These are phyloP conservation scores for Festucalex cinctus DNA, from an alignment of 2,113 vertebrate genomes.

Conservation along the genomic window DNA sequence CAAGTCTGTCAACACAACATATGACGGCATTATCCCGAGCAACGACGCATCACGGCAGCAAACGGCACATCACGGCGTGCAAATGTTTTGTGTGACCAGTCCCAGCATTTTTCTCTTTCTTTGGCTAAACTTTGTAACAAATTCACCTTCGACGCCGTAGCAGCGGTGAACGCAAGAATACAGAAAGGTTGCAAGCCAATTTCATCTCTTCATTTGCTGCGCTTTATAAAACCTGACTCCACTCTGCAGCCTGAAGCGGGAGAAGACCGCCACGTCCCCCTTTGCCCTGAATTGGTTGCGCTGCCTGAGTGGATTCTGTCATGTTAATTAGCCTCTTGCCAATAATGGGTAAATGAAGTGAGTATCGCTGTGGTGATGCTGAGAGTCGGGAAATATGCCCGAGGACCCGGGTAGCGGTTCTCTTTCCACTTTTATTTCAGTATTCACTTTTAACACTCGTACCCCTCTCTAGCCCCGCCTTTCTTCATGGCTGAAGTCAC, in stretches of 20 bases:
- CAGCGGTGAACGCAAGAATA: not conserved
- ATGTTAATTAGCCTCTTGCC: conserved; percentile 57
- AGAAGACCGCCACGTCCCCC: conserved; percentile 7
- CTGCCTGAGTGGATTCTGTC: conserved; percentile 42
- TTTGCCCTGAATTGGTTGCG: conserved; percentile 13
- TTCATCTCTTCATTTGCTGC: conserved; percentile 25
- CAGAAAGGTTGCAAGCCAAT: conserved; percentile 26
- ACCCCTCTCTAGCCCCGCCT: conserved; percentile 38
- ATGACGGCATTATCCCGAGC: conserved; percentile 64
- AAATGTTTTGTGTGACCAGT: conserved; percentile 47
- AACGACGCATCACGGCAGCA: conserved; percentile 50
- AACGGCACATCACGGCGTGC: conserved; percentile 40
- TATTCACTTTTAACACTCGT: conserved; percentile 38
- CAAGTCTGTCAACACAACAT: conserved; percentile 63
- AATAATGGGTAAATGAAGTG: conserved; percentile 29
- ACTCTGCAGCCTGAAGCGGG: conserved; percentile 11
- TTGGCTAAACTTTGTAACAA: conserved; percentile 15
- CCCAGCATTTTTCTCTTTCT: conserved; percentile 12
- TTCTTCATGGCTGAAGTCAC: conserved; percentile 47
- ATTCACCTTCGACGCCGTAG: not conserved
- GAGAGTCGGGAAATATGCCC: conserved; percentile 27
- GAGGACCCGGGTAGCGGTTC: conserved; percentile 37
- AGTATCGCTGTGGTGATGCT: conserved; percentile 22
- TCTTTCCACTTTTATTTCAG: conserved; percentile 42
- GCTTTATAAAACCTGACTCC: conserved; percentile 35